These are phyloP conservation scores for Vanessa cardui DNA, from an alignment of 2,888 invertebrate species.

Conservation along the genomic window DNA sequence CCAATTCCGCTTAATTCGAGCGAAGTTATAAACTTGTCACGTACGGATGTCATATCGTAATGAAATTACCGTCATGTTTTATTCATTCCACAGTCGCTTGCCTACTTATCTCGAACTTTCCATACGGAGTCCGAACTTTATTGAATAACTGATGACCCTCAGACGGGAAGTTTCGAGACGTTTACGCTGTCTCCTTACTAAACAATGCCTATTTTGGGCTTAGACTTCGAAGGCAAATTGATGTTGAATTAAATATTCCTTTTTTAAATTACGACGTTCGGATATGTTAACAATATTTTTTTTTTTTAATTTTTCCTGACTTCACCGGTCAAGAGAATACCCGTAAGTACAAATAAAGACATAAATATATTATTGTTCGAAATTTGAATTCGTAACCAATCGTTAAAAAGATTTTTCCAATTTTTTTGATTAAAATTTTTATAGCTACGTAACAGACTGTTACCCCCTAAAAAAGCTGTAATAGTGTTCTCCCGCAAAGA, in stretches of 20 bases:
- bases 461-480: too few relatives aligned
- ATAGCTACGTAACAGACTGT: too few relatives aligned
- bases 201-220: slow-evolving; percentile 34
- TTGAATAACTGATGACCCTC: slow-evolving; percentile 39
- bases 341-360: too few relatives aligned
- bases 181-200: slow-evolving; percentile 31
- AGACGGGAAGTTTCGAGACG: slow-evolving; percentile 17
- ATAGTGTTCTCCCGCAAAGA: too few relatives aligned
- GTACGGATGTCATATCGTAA: slow-evolving; percentile 36
- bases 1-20: neutral
- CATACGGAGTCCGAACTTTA: slow-evolving; percentile 35
- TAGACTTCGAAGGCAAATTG: neutral
- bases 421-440: too few relatives aligned
- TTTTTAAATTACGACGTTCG: neutral
- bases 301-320: too few relatives aligned
- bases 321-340: too few relatives aligned
- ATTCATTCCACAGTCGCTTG: slow-evolving; percentile 40
- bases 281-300: neutral
- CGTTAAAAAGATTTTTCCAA: too few relatives aligned
- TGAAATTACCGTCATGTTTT: slow-evolving; percentile 44
- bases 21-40: slow-evolving; percentile 27
- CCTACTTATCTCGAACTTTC: slow-evolving; percentile 44
- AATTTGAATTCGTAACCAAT: too few relatives aligned
- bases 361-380: too few relatives aligned
- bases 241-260: too few relatives aligned